Evolutionary conservation across 2,113 vertebrate genomes (phyloP).

Genomic region (Grallaria varia): DNA sequence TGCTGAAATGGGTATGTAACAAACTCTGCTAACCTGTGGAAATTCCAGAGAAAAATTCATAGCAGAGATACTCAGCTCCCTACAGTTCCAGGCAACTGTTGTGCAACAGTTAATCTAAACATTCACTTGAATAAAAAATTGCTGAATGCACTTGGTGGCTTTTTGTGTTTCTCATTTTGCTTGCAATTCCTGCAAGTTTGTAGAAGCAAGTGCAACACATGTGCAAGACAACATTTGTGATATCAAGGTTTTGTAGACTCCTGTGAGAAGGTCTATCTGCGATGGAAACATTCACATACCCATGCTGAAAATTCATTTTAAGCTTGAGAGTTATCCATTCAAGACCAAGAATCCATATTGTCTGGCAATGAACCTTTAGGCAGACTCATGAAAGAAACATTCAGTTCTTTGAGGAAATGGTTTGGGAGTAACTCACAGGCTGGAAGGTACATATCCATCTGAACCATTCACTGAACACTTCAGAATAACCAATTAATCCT

Average conservation of each 20-base stretch:
- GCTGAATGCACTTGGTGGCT: neutral
- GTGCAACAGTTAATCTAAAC: neutral
- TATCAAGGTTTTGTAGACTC: neutral
- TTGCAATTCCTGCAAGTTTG: neutral
- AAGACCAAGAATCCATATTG: neutral
- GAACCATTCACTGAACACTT: neutral
- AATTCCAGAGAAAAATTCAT: conserved; percentile 37
- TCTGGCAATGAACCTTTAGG: neutral
- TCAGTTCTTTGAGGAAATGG: neutral
- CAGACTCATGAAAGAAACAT: neutral
- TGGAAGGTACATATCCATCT: neutral
- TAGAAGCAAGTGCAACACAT: neutral
- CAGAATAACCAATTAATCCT: neutral
- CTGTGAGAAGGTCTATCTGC: neutral
- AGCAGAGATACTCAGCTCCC: neutral
- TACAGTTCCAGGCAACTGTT: neutral
- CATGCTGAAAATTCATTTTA: neutral
- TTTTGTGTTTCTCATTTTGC: neutral
- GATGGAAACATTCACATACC: neutral
- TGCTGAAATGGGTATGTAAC: neutral
- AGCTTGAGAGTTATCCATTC: neutral
- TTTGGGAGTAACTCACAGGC: neutral
- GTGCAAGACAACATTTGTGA: too few species aligned
- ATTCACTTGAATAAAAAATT: neutral
- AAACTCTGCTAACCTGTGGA: neutral